phyloP scores from a whole-genome alignment of 37 sponge, comb jelly and placozoan species.

The Ianthella basta region DNA sequence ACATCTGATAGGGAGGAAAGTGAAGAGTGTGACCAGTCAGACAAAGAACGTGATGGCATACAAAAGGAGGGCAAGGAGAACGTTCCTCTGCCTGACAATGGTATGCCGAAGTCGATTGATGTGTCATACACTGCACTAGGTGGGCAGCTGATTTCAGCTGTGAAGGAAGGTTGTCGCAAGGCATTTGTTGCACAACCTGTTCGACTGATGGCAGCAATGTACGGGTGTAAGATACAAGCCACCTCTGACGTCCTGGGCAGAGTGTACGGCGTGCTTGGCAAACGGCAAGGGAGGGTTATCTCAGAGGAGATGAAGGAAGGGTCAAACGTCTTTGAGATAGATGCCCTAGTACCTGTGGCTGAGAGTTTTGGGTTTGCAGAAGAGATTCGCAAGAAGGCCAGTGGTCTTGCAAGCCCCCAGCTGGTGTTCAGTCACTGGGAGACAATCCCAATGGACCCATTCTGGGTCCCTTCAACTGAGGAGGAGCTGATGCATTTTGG shows the following conservation, averaged over 20 bases:
- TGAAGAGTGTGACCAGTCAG: not conserved
- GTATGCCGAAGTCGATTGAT: too few species aligned
- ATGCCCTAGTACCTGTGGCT: slow-evolving; percentile 90
- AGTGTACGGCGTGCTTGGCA: slow-evolving; percentile 88
- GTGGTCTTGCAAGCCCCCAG: slow-evolving; percentile 97
- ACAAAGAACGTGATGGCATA: not conserved
- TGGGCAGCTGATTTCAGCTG: slow-evolving; percentile 95
- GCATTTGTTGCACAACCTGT: slow-evolving; percentile 85
- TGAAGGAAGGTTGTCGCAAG: slow-evolving; percentile 89
- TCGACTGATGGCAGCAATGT: slow-evolving; percentile 94
- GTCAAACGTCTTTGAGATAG: slow-evolving; percentile 78
- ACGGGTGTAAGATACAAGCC: slow-evolving; percentile 89
- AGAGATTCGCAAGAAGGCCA: slow-evolving; percentile 94
- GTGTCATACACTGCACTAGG: slow-evolving; percentile 53
- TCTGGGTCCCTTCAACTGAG: slow-evolving; percentile 98
- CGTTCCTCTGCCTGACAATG: too few species aligned
- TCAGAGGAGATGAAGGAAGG: slow-evolving; percentile 93
- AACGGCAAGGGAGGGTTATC: slow-evolving; percentile 80
- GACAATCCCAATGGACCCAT: slow-evolving; percentile 88
- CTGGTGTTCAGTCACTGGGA: slow-evolving; percentile 98
- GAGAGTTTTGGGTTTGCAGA: slow-evolving; percentile 99
- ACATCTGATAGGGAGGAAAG: not conserved
- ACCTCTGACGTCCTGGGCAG: slow-evolving; percentile 92
- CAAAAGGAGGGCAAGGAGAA: not conserved
- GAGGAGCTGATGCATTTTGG: slow-evolving; percentile 97